Percentiles rank a stretch among this genome's conserved stretches.
phyloP scores from a whole-genome alignment of 2,797 vertebrate genomes.

The Tapirus indicus region DNA sequence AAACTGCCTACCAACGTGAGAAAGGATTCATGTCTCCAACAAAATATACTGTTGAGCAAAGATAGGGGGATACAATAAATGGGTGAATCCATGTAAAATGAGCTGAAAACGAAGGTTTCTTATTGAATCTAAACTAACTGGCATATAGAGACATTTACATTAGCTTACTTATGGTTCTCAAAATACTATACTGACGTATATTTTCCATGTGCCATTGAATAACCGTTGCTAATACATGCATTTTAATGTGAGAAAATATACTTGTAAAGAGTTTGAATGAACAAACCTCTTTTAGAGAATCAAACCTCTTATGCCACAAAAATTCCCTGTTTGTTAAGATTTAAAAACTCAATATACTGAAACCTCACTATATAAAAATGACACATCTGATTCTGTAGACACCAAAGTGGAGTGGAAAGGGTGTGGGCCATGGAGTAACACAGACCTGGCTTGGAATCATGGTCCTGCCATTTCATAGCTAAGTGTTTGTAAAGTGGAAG shows the following conservation, averaged over 20 bases:
- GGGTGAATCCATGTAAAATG: not conserved
- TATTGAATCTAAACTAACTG: not conserved
- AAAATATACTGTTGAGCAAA: not conserved
- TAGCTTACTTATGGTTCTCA: conserved; percentile 12
- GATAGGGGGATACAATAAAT: not conserved
- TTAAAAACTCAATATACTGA: not conserved
- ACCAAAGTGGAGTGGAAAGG: not conserved
- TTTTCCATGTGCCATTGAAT: not conserved
- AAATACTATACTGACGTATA: not conserved
- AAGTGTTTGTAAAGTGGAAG: not conserved
- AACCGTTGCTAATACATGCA: not conserved
- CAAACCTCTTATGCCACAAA: too few species aligned
- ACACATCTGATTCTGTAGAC: not conserved
- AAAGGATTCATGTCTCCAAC: not conserved
- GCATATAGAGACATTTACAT: not conserved
- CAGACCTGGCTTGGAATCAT: not conserved
- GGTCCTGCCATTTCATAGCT: not conserved
- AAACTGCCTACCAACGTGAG: not conserved
- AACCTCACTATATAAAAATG: not conserved
- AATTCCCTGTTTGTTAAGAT: conserved; percentile 18
- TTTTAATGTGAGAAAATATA: conserved; percentile 7
- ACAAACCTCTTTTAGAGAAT: not conserved
- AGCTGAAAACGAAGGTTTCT: not conserved
- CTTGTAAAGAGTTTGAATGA: not conserved
- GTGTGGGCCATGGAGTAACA: not conserved